phyloP scores from a whole-genome alignment of 1,140 invertebrate genomes.

The Mycetomoellerius zeteki region DNA sequence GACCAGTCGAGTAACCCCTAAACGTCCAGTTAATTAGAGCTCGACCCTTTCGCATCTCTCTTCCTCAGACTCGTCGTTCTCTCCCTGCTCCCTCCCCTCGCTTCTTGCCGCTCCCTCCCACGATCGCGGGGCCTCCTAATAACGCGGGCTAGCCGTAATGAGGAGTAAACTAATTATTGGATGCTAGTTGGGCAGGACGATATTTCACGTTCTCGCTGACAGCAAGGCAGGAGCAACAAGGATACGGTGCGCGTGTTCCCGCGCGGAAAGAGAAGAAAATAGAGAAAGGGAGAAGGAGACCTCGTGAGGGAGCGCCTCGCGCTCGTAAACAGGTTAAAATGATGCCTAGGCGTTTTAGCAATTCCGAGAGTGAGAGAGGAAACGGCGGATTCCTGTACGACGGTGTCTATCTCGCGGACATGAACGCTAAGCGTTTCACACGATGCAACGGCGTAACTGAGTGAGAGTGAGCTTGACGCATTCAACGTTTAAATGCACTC shows the following conservation, averaged over 20 bases:
- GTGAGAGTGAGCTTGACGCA: not conserved
- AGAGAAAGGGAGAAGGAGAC: constrained; percentile 42
- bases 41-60: constrained; percentile 59
- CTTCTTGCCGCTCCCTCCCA: constrained; percentile 63
- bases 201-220: constrained; percentile 85
- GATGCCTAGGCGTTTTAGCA: constrained; percentile 50
- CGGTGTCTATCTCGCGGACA: constrained; percentile 4
- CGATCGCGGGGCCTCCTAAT: constrained; percentile 78
- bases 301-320: constrained; percentile 23
- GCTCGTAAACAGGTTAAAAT: constrained; percentile 69
- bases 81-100: not conserved
- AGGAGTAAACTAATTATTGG: constrained; percentile 87
- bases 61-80: not conserved
- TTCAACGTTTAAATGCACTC: constrained; percentile 6
- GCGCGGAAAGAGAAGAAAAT: constrained; percentile 30
- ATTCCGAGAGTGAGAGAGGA: constrained; percentile 56
- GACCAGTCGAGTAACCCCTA: constrained; percentile 79
- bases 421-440: not conserved
- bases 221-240: constrained; percentile 82
- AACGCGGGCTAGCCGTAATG: constrained; percentile 84
- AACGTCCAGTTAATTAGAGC: constrained; percentile 85
- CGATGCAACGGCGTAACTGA: constrained; percentile 32
- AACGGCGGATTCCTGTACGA: constrained; percentile 19
- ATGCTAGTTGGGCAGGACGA: constrained; percentile 84
- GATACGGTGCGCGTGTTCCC: constrained; percentile 57